Conservation (phyloP, 2,113 vertebrate genomes). For the Poeciliopsis occidentalis region DNA sequence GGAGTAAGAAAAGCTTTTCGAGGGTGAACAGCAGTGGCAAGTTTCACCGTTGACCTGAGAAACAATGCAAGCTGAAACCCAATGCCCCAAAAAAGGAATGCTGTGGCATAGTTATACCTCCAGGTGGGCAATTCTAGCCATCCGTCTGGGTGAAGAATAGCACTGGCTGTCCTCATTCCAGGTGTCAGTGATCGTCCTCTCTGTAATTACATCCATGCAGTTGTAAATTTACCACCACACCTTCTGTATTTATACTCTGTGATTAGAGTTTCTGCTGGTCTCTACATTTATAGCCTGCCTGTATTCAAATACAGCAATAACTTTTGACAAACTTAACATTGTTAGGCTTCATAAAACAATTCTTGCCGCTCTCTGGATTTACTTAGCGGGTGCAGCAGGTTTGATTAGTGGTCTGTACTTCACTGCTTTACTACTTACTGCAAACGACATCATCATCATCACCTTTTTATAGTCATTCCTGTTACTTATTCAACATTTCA, state of each 20-base stretch:
- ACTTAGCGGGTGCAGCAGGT: constrained; percentile 23
- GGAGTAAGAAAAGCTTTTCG: constrained; percentile 40
- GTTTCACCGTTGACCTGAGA: constrained; percentile 57
- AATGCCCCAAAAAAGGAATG: constrained; percentile 44
- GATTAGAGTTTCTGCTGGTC: constrained; percentile 5
- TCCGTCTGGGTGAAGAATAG: constrained; percentile 12
- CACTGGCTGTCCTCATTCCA: constrained; percentile 55
- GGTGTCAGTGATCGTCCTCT: constrained; percentile 20
- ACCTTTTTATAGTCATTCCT: background rate
- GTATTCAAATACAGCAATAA: constrained; percentile 15
- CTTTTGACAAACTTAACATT: constrained; percentile 9
- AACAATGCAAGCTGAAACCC: constrained; percentile 58
- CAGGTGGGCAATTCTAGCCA: constrained; percentile 51
- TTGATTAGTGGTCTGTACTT: constrained; percentile 10
- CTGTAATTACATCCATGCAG: constrained; percentile 47
- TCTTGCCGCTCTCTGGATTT: constrained; percentile 20
- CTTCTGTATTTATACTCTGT: background rate
- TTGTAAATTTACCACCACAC: constrained; percentile 11
- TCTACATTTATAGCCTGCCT: constrained; percentile 10
- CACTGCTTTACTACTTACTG: constrained; percentile 1
- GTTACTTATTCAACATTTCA: background rate
- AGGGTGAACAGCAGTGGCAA: constrained; percentile 32
- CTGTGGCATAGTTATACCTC: constrained; percentile 45
- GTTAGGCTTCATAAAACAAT: constrained; percentile 1
- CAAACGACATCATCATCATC: background rate